Percentiles rank a stretch among this genome's conserved stretches.
phyloP scores from a whole-genome alignment of 2,113 vertebrate species.

The Zosterops lateralis region DNA sequence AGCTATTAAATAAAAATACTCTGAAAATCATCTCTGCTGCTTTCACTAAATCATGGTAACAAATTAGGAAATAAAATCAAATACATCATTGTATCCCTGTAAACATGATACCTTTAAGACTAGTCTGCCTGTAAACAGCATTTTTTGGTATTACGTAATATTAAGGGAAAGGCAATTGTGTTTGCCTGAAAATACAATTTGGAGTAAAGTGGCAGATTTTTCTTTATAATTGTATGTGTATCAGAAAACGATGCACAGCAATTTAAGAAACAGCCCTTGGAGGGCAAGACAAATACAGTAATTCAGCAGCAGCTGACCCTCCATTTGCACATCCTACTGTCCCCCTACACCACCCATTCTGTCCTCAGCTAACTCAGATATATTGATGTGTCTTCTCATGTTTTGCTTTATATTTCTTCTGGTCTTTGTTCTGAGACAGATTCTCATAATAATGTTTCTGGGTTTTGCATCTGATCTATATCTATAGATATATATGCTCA shows the following conservation, averaged over 20 bases:
- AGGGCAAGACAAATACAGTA: neutral
- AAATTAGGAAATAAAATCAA: neutral
- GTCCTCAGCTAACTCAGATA: neutral
- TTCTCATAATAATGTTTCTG: neutral
- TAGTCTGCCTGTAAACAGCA: neutral
- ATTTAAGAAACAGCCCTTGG: neutral
- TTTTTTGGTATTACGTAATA: neutral
- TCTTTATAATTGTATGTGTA: neutral
- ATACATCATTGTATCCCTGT: neutral
- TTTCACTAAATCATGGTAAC: neutral
- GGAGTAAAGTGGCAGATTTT: neutral
- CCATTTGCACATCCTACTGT: neutral
- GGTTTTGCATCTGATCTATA: neutral
- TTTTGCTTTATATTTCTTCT: neutral
- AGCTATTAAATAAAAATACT: neutral
- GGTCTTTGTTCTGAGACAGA: neutral
- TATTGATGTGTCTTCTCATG: neutral
- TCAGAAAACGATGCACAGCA: neutral
- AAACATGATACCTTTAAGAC: neutral
- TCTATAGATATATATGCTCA: neutral
- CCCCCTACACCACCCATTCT: fast-evolving
- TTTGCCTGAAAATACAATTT: neutral
- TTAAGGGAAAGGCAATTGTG: neutral
- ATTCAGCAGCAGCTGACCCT: neutral
- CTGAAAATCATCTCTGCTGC: neutral